Conservation (phyloP, 2,888 invertebrate genomes). For the Unio pictorum region DNA sequence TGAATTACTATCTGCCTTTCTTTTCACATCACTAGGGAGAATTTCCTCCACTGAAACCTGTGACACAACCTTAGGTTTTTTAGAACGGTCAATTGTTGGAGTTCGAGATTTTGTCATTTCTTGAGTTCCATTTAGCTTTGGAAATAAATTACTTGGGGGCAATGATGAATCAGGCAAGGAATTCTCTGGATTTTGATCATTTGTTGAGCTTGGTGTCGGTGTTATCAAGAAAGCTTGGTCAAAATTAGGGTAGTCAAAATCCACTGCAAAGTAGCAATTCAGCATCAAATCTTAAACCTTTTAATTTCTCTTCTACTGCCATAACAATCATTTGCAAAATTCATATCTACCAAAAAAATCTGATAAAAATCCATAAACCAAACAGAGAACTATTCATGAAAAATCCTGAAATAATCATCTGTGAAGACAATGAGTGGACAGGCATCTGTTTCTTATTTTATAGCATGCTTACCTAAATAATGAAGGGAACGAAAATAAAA, state of each 20-base stretch:
- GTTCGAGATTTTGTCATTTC: neutral
- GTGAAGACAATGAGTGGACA: too few species aligned
- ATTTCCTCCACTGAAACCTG: slow-evolving; percentile 1
- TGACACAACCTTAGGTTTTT: neutral
- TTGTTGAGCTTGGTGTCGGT: slow-evolving; percentile 12
- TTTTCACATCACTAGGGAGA: slow-evolving; percentile 1
- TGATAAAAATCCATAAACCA: too few species aligned
- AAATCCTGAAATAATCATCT: too few species aligned
- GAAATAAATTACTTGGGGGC: neutral
- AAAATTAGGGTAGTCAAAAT: slow-evolving; percentile 69
- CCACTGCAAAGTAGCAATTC: slow-evolving; percentile 53
- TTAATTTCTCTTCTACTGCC: neutral
- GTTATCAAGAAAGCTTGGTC: slow-evolving; percentile 53
- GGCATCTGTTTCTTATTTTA: too few species aligned
- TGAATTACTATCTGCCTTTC: slow-evolving; percentile 8
- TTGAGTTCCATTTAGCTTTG: neutral
- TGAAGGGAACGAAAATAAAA: too few species aligned
- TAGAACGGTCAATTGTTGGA: slow-evolving; percentile 1
- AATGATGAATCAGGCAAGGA: neutral
- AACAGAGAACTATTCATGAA: too few species aligned
- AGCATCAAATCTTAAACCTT: neutral
- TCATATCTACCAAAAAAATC: too few species aligned
- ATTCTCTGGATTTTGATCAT: neutral
- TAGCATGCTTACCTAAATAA: too few species aligned
- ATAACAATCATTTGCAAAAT: too few species aligned